A percentile compares a stretch with the other conserved stretches of the same genome.
phyloP scores from a whole-genome alignment of 1,140 invertebrate species.

The Drusus annulatus region DNA sequence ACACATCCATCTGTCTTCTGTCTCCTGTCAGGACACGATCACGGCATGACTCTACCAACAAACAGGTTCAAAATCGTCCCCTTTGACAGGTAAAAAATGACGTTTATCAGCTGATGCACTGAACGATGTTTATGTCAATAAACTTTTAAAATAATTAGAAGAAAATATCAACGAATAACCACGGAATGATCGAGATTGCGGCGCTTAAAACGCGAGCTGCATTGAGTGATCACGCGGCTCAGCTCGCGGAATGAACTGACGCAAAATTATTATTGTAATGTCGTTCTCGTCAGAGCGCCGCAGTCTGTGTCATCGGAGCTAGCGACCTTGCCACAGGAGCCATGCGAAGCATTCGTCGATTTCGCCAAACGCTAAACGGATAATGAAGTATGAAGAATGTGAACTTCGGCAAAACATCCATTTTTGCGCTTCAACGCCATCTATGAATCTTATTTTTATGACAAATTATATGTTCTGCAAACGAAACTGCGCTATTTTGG shows the following conservation, averaged over 20 bases:
- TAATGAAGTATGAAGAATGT: not conserved
- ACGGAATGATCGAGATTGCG: not conserved
- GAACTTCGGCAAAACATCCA: not conserved
- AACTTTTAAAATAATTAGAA: not conserved
- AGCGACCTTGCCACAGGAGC: slow-evolving; percentile 7
- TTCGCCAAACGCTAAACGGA: not conserved
- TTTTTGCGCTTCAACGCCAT: not conserved
- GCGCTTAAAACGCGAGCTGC: not conserved
- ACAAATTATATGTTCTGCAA: no score
- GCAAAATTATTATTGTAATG: slow-evolving; percentile 9
- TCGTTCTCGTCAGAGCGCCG: slow-evolving; percentile 13
- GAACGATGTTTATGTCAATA: not conserved
- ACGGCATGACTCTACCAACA: slow-evolving; percentile 60
- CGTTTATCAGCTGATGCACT: slow-evolving; percentile 33
- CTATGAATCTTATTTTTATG: not conserved
- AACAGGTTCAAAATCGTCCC: not conserved
- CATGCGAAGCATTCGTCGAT: slow-evolving; percentile 15
- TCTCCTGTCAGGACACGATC: slow-evolving; percentile 59
- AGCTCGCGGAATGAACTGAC: slow-evolving; percentile 9
- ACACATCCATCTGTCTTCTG: slow-evolving; percentile 64
- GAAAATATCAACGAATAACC: slow-evolving; percentile 3
- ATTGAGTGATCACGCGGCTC: not conserved
- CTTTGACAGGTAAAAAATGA: slow-evolving; percentile 31
- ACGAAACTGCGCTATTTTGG: no score
- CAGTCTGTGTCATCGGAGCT: not conserved